Conservation (phyloP, 2,888 invertebrate species). For the Eulithis prunata region DNA sequence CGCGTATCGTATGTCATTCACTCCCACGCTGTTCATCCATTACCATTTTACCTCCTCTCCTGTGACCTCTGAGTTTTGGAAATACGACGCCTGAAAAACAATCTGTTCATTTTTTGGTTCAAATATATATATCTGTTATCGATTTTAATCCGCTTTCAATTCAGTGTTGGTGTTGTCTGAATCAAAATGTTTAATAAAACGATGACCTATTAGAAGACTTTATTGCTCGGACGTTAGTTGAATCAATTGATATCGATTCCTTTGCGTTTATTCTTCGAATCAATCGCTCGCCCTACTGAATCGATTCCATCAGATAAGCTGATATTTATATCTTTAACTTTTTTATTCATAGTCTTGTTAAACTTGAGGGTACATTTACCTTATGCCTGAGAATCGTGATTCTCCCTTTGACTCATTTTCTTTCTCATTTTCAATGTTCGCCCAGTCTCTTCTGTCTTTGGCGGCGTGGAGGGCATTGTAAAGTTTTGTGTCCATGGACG, state of each 20-base stretch:
- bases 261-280: conserved; percentile 40
- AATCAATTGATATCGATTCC: conserved; percentile 45
- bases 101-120: not conserved
- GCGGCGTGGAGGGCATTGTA: too few relatives aligned
- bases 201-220: conserved; percentile 50
- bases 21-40: conserved; percentile 55
- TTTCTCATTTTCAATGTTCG: too few relatives aligned
- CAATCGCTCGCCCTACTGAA: conserved; percentile 26
- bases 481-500: too few relatives aligned
- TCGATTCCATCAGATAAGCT: not conserved
- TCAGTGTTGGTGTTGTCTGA: conserved; percentile 46
- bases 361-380: too few relatives aligned
- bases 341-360: too few relatives aligned
- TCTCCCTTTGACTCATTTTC: too few relatives aligned
- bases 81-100: conserved; percentile 14
- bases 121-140: conserved; percentile 11
- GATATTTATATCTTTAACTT: too few relatives aligned
- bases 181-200: conserved; percentile 56
- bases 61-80: conserved; percentile 18
- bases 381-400: too few relatives aligned
- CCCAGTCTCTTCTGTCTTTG: too few relatives aligned
- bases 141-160: conserved; percentile 44
- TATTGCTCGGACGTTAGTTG: conserved; percentile 53
- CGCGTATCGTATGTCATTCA: conserved; percentile 65
- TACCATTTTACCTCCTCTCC: not conserved